Conservation (phyloP, 2,888 invertebrate species). For the Globia sparganii region DNA sequence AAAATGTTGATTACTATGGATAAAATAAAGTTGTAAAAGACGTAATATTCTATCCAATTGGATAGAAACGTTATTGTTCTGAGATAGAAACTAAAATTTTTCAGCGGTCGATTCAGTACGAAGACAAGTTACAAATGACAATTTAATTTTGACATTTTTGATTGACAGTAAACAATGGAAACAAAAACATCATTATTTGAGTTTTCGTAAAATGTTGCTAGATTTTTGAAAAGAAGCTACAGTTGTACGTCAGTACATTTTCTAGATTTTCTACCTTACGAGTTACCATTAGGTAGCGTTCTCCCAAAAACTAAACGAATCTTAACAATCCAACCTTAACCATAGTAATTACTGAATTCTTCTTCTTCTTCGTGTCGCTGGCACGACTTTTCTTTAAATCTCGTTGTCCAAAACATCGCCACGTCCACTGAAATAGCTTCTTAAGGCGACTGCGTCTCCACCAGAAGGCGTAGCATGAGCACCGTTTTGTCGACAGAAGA, state of each 20-base stretch:
- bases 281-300: background rate
- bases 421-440: no score
- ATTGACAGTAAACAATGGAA: constrained; percentile 48
- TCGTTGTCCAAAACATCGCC: no score
- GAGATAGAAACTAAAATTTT: no score
- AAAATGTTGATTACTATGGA: background rate
- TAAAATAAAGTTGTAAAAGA: background rate
- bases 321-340: background rate
- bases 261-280: no score
- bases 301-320: background rate
- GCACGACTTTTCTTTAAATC: no score
- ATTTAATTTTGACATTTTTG: constrained; percentile 4
- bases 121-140: background rate
- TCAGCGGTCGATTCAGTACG: background rate
- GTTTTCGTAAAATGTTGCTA: constrained; percentile 21
- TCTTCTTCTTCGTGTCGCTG: no score
- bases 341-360: background rate
- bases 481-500: no score
- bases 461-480: no score
- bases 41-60: background rate
- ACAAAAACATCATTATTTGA: constrained; percentile 34
- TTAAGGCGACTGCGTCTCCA: no score
- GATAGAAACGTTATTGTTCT: no score
- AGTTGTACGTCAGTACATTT: no score
- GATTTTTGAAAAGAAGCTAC: background rate